A percentile compares a stretch with the other conserved stretches of the same genome.
phyloP scores from a whole-genome alignment of 1,140 invertebrate genomes.

The Hylaeus volcanicus region DNA sequence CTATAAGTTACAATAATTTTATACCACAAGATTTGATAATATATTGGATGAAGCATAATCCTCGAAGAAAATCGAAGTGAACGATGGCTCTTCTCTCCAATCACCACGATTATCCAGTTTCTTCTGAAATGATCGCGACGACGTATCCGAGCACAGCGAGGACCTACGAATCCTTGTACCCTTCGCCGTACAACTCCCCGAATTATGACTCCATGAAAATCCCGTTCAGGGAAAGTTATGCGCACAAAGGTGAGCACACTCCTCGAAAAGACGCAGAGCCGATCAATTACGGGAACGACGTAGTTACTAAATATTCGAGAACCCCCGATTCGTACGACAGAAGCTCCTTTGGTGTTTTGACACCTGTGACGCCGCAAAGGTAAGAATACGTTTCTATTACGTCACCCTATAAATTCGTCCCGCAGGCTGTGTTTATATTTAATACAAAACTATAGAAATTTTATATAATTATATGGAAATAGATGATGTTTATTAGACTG shows the following conservation, averaged over 20 bases:
- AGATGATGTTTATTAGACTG: too few relatives aligned
- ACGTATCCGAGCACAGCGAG: conserved; percentile 61
- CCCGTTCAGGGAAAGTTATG: conserved; percentile 64
- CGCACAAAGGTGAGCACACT: conserved; percentile 67
- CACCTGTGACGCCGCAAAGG: conserved; percentile 75
- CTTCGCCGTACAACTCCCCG: conserved; percentile 76
- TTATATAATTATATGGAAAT: too few relatives aligned
- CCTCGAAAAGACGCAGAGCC: conserved; percentile 63
- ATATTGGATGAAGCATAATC: background rate
- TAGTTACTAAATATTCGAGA: conserved; percentile 66
- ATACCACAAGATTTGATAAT: too few relatives aligned
- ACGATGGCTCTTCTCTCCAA: conserved; percentile 77
- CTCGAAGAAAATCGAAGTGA: too few relatives aligned
- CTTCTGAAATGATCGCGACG: conserved; percentile 68
- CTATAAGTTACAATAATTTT: too few relatives aligned
- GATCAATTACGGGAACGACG: conserved; percentile 57
- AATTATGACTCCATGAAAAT: conserved; percentile 67
- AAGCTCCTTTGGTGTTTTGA: conserved; percentile 69
- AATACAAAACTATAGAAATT: too few relatives aligned
- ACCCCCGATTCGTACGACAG: conserved; percentile 73
- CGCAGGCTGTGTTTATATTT: too few relatives aligned
- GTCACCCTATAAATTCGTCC: too few relatives aligned
- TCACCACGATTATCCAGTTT: conserved; percentile 69
- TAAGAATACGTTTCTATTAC: conserved; percentile 42
- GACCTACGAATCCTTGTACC: conserved; percentile 71